phyloP scores from a whole-genome alignment of 2,797 vertebrate species.

The Urosaurus nigricauda region DNA sequence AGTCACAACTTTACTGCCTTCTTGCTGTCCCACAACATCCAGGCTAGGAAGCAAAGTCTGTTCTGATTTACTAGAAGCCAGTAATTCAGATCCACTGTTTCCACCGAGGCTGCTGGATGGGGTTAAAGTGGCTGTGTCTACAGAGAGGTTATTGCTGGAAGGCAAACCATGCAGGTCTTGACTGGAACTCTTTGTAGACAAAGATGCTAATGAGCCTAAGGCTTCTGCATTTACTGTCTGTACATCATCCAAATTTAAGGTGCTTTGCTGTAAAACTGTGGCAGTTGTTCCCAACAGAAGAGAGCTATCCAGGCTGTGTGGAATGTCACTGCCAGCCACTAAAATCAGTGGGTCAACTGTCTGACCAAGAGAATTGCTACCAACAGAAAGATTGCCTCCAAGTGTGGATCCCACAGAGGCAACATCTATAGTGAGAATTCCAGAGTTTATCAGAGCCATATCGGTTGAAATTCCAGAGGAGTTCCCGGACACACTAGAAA shows the following conservation, averaged over 20 bases:
- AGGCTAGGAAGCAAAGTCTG: conserved; percentile 81
- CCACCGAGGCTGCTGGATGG: conserved; percentile 76
- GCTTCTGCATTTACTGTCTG: conserved; percentile 89
- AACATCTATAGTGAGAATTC: conserved; percentile 93
- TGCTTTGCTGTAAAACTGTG: conserved; percentile 87
- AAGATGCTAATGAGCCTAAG: conserved; percentile 85
- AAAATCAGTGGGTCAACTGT: conserved; percentile 90
- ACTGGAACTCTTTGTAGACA: conserved; percentile 83
- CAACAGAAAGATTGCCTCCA: conserved; percentile 74
- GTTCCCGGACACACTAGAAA: conserved; percentile 85
- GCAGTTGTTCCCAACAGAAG: conserved; percentile 78
- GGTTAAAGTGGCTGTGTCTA: conserved; percentile 78
- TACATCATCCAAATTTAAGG: conserved; percentile 89
- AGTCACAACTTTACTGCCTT: conserved; percentile 85
- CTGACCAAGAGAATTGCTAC: conserved; percentile 80
- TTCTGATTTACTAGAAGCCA: conserved; percentile 81
- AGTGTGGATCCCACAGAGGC: conserved; percentile 86
- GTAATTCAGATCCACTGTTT: conserved; percentile 82
- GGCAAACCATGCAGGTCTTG: conserved; percentile 83
- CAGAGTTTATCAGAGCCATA: conserved; percentile 88
- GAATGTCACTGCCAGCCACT: conserved; percentile 84
- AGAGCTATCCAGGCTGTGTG: conserved; percentile 86
- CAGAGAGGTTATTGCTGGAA: conserved; percentile 81
- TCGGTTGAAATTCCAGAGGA: conserved; percentile 84
- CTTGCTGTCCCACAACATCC: conserved; percentile 83